Percentiles rank a stretch among this genome's conserved stretches.
phyloP scores from a whole-genome alignment of 2,888 invertebrate species.

The Diarsia brunnea region DNA sequence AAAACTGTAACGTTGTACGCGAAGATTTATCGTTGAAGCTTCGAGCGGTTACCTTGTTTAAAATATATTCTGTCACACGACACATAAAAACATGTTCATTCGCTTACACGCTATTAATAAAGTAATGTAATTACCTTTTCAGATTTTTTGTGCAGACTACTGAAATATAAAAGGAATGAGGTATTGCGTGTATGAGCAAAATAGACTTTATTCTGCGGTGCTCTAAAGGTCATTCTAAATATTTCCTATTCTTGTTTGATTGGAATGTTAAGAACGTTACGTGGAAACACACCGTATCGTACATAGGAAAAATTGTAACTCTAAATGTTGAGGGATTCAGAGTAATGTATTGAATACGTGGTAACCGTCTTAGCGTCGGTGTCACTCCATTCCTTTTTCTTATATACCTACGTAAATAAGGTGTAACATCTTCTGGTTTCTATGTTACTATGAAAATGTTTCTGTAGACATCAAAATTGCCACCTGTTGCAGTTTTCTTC shows the following conservation, averaged over 20 bases:
- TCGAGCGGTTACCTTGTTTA: conserved; percentile 54
- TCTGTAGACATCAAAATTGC: too few relatives aligned
- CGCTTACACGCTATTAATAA: conserved; percentile 24
- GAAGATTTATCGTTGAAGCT: conserved; percentile 60
- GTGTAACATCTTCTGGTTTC: too few relatives aligned
- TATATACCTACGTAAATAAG: too few relatives aligned
- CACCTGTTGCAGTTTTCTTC: too few relatives aligned
- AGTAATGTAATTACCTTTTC: background rate
- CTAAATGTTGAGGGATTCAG: too few relatives aligned
- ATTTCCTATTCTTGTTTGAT: background rate
- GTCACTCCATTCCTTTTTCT: too few relatives aligned
- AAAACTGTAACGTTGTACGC: conserved; percentile 44
- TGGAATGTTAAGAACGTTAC: background rate
- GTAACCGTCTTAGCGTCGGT: too few relatives aligned
- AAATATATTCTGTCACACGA: conserved; percentile 53
- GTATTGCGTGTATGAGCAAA: background rate
- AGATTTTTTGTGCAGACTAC: background rate
- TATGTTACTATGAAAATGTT: too few relatives aligned
- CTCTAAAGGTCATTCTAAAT: background rate
- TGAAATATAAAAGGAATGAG: background rate
- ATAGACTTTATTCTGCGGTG: background rate
- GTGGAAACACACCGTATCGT: too few relatives aligned
- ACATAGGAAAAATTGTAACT: too few relatives aligned
- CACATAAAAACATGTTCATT: conserved; percentile 36
- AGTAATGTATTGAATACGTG: too few relatives aligned